Evolutionary conservation across 1,140 invertebrate species (phyloP).

Genomic region (Homarus americanus): DNA sequence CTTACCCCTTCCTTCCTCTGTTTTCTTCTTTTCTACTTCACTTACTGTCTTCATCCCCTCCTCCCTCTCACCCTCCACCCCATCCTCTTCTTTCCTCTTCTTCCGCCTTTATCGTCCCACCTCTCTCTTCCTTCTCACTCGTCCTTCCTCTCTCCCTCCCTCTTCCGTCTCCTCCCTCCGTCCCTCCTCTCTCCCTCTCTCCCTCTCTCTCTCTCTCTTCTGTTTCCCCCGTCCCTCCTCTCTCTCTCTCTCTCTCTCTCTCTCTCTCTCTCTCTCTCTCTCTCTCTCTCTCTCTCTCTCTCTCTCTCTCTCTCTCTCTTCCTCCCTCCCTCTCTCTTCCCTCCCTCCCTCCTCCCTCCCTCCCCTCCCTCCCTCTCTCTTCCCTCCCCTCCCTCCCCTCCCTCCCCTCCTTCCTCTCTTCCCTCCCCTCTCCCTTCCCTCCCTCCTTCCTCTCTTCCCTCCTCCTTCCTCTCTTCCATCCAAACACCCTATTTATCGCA

Average conservation of each 20-base stretch:
- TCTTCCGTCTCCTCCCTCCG: neutral
- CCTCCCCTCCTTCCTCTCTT: neutral
- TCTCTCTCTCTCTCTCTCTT: constrained; percentile 22
- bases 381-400: neutral
- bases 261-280: constrained; percentile 25
- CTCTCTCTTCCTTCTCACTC: neutral
- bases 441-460: no score
- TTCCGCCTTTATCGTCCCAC: no score
- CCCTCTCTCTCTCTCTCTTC: neutral
- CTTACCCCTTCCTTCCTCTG: no score
- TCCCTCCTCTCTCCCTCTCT: neutral
- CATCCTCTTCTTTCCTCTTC: neutral
- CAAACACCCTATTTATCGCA: no score
- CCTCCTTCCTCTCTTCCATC: no score
- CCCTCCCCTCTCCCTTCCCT: neutral
- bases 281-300: constrained; percentile 25
- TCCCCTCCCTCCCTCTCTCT: neutral
- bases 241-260: constrained; percentile 25
- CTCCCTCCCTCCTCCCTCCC: neutral
- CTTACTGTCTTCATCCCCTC: neutral
- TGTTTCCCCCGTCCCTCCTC: no score
- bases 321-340: constrained; percentile 4
- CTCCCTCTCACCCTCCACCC: neutral
- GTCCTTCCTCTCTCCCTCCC: neutral
- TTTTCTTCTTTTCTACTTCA: no score